phyloP scores from a whole-genome alignment of 2,888 invertebrate genomes.

The Lepidochrysops patricia region DNA sequence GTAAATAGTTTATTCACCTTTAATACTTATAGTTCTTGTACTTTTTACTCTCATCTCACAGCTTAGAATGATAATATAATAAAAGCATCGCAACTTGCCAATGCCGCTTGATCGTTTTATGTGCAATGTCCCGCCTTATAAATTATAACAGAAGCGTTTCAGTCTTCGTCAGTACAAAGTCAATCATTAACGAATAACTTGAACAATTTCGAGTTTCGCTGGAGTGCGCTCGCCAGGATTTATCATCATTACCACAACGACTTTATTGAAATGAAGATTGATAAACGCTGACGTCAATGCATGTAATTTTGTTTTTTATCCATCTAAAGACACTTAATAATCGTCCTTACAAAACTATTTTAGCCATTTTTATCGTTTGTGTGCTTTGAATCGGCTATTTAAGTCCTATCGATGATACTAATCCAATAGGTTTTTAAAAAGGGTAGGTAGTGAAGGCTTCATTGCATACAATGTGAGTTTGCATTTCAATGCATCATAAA shows the following conservation, averaged over 20 bases:
- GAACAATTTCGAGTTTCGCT: neutral
- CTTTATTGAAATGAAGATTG: neutral
- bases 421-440: neutral
- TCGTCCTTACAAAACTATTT: too few species aligned
- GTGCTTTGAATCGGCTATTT: neutral
- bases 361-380: neutral
- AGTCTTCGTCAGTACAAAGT: neutral
- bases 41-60: neutral
- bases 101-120: neutral
- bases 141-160: neutral
- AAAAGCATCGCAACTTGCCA: neutral
- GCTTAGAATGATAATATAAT: neutral
- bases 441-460: neutral
- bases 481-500: slow-evolving; percentile 9
- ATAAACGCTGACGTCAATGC: neutral
- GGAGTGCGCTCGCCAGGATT: neutral
- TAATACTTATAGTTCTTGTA: slow-evolving; percentile 3
- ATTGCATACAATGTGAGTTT: slow-evolving; percentile 9
- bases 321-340: too few species aligned
- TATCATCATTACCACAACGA: neutral
- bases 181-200: neutral
- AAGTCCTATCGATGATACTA: neutral
- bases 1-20: slow-evolving; percentile 8
- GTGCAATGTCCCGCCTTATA: too few species aligned
- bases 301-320: neutral